A percentile compares a stretch with the other conserved stretches of the same genome.
Evolutionary conservation across 2,113 vertebrate species (phyloP).

Genomic region (Cricetomys ansorgei): DNA sequence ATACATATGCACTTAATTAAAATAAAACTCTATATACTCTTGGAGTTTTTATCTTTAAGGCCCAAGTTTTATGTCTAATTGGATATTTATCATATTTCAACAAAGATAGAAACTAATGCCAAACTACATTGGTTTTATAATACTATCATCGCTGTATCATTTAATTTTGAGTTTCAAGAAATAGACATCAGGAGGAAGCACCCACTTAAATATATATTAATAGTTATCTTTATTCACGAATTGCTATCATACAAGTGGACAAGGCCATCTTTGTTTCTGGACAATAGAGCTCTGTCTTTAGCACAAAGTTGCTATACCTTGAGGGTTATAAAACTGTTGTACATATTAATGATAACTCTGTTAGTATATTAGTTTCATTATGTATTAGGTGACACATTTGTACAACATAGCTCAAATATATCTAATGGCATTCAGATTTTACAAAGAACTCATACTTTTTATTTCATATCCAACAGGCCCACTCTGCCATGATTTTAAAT

Average conservation of each 20-base stretch:
- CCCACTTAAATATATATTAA: rapidly evolving
- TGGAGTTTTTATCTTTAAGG: background rate
- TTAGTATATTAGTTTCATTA: background rate
- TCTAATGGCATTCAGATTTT: background rate
- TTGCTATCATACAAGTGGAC: background rate
- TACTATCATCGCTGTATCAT: background rate
- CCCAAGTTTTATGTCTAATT: background rate
- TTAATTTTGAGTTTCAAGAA: background rate
- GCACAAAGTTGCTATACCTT: background rate
- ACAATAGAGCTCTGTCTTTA: background rate
- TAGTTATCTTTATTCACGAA: rapidly evolving
- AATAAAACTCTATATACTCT: background rate
- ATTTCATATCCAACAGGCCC: background rate
- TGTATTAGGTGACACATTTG: background rate
- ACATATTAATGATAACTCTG: background rate
- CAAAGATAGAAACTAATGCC: background rate
- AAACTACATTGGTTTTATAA: background rate
- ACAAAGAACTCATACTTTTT: slow-evolving; percentile 11
- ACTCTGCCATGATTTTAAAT: background rate
- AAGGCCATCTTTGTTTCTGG: background rate
- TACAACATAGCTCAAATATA: background rate
- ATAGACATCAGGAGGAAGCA: background rate
- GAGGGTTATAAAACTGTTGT: background rate
- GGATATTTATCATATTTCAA: background rate
- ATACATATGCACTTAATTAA: background rate